Conservation (phyloP, 2,797 vertebrate genomes). For the Chlorospingus semifuscus region DNA sequence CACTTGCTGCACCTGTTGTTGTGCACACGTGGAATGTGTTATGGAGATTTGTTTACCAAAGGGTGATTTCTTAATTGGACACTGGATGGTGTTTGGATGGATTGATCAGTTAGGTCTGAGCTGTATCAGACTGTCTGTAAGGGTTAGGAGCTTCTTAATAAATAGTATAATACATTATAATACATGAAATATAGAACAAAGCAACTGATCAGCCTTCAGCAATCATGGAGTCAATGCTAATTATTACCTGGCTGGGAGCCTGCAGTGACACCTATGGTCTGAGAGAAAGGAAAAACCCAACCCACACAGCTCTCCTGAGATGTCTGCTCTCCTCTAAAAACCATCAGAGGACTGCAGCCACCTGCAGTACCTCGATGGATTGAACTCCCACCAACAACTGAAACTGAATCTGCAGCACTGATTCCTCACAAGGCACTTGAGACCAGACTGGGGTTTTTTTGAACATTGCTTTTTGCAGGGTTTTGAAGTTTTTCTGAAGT, state of each 20-base stretch:
- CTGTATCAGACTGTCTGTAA: background rate
- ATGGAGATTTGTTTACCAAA: background rate
- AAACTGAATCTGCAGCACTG: background rate
- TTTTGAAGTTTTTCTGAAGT: background rate
- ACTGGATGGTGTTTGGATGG: background rate
- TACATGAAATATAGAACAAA: background rate
- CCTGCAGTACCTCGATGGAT: background rate
- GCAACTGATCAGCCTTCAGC: background rate
- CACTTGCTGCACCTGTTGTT: background rate
- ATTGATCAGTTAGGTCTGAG: background rate
- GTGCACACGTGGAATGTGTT: background rate
- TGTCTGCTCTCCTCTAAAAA: background rate
- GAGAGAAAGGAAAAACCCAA: rapidly evolving
- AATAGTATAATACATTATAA: background rate
- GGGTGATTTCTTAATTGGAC: background rate
- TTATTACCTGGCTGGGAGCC: background rate
- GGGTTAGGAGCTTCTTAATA: background rate
- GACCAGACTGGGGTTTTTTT: background rate
- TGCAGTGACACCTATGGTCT: background rate
- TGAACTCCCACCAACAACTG: background rate
- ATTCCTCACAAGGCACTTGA: background rate
- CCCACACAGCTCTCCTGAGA: background rate
- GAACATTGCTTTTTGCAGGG: background rate
- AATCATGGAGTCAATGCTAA: background rate
- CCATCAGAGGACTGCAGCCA: background rate